Base-by-base conservation (phyloP, 2,888 invertebrate species). In the Lydus trimaculatus region DNA sequence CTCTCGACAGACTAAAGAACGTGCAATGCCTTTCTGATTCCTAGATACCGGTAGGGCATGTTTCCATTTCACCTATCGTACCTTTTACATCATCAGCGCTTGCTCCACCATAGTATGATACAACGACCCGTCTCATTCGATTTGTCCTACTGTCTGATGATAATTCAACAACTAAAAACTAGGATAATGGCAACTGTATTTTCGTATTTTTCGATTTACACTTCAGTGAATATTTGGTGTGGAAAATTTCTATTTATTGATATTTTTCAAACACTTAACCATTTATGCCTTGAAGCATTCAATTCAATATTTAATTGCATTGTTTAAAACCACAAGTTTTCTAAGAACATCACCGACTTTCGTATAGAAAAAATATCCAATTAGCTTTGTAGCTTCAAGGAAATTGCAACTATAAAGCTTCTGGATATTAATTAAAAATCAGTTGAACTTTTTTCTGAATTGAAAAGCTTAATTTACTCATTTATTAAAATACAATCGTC, bases 21-120 rank as follows among this genome's bases (percentile, higher is more conserved):
- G 84, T 83, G 84, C 81, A 76, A 76, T 73, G 84, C 77, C 78
- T 84, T 75, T 75, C 80, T 81, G 82, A 83, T 83, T 81, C 80
- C 73, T 75, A 76, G 79, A 79, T 80, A 76, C 76, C 76, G 78
- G 68, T 75, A 76, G 79, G 80, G 80, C 81, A 79, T 81, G 81
- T 79, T 81, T 81, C 80, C 80, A 80, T 75, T 73, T 70, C 67
- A 74, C 73, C 73, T 74, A 65, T 63, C 72, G 73, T 72, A 69
- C 73, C 75, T 74, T 74, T 74, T 75, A 72, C 71, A 76, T 77
- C 71, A 73, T 72, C 74, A 74, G 70, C 65, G 61, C 61, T 67
- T 69, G 66, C 63, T 70, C 64, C 33, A 61, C 48, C 28, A 52
- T 20, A 60, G 36, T 17, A 52, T 25, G 48, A 66, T 64, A 69